phyloP scores from a whole-genome alignment of 2,888 invertebrate species.

The Sarcophaga variegata region DNA sequence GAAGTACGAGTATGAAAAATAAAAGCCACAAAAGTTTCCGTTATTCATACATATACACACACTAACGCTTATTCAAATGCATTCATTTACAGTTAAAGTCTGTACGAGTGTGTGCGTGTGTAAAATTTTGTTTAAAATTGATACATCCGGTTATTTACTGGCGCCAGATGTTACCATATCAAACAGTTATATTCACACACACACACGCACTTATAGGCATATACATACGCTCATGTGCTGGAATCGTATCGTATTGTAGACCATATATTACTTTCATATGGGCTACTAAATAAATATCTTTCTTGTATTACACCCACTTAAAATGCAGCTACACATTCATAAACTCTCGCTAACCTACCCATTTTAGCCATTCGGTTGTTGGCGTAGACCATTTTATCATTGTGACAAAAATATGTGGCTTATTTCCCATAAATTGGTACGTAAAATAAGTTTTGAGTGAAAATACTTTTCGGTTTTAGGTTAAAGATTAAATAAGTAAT shows the following conservation, averaged over 20 bases:
- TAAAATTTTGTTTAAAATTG: conserved; percentile 54
- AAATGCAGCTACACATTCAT: conserved; percentile 21
- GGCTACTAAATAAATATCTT: conserved; percentile 35
- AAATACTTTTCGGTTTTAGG: neutral
- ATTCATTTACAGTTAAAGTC: neutral
- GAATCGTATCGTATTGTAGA: too few species aligned
- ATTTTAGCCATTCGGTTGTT: neutral
- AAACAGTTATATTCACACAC: conserved; percentile 40
- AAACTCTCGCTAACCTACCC: neutral
- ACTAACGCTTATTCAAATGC: conserved; percentile 13
- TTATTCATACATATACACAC: conserved; percentile 23
- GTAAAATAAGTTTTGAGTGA: neutral
- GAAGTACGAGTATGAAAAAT: conserved; percentile 65
- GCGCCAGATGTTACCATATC: conserved; percentile 69
- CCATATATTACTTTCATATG: neutral
- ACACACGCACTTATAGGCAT: conserved; percentile 1
- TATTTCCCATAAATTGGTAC: conserved; percentile 25
- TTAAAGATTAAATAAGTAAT: too few species aligned
- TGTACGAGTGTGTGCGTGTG: neutral
- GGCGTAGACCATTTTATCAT: conserved; percentile 29
- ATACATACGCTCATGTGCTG: neutral
- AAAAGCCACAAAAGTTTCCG: conserved; percentile 63
- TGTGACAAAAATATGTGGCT: conserved; percentile 29
- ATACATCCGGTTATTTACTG: conserved; percentile 69
- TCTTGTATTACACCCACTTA: conserved; percentile 24